phyloP scores from a whole-genome alignment of 2,797 vertebrate species.

The Argyrosomus regius region DNA sequence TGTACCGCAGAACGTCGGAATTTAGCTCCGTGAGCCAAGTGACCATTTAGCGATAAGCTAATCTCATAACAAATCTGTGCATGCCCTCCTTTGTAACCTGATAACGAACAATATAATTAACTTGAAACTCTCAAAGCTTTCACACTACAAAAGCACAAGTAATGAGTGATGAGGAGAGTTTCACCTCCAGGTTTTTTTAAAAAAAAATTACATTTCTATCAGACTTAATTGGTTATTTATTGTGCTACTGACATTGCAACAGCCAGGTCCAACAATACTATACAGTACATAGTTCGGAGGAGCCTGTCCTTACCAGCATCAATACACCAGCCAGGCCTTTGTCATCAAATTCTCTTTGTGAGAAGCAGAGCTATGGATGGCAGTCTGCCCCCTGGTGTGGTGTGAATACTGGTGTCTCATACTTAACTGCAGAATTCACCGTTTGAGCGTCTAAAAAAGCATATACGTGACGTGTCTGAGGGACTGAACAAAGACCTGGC shows the following conservation, averaged over 20 bases:
- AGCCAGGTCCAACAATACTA: not conserved
- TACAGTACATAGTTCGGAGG: constrained; percentile 3
- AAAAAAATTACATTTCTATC: constrained; percentile 14
- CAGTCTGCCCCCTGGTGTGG: constrained; percentile 24
- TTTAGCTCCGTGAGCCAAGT: constrained; percentile 28
- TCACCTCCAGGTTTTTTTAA: constrained; percentile 3
- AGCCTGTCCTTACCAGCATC: not conserved
- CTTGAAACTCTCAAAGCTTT: constrained; percentile 22
- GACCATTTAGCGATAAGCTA: constrained; percentile 42
- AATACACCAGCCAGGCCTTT: not conserved
- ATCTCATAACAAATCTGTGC: constrained; percentile 42
- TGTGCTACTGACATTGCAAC: not conserved
- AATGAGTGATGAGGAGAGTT: not conserved
- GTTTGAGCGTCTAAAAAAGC: constrained; percentile 1
- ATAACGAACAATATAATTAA: constrained; percentile 45
- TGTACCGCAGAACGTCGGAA: not conserved
- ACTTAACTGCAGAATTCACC: constrained; percentile 20
- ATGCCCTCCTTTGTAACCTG: constrained; percentile 29
- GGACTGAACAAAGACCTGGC: constrained; percentile 13
- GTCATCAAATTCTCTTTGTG: constrained; percentile 10
- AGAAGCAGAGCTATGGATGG: constrained; percentile 20
- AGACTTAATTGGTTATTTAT: constrained; percentile 23
- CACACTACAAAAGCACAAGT: constrained; percentile 2
- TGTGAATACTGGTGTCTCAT: constrained; percentile 22
- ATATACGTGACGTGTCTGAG: not conserved